phyloP scores from a whole-genome alignment of 2,888 invertebrate genomes.

The Andrena trimmerana region DNA sequence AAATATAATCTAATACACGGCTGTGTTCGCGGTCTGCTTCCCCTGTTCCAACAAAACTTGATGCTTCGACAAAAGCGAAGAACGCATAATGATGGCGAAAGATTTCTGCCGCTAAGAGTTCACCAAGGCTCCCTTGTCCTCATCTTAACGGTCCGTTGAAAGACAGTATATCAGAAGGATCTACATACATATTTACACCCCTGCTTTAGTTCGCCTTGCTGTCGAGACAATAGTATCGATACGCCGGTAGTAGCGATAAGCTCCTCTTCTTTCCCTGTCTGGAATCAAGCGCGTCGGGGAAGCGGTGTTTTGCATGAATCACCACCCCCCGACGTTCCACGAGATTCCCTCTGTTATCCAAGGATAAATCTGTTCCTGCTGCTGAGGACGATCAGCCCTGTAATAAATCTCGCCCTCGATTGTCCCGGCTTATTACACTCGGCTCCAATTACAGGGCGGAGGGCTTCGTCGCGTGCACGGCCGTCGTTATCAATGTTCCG shows the following conservation, averaged over 20 bases:
- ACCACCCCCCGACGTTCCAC: conserved; percentile 4
- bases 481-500: conserved; percentile 24
- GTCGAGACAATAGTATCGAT: too few relatives aligned
- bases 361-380: background rate
- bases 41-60: background rate
- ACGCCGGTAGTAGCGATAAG: background rate
- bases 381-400: background rate
- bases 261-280: background rate
- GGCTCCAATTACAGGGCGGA: conserved; percentile 30
- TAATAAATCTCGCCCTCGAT: conserved; percentile 24
- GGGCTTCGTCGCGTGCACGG: conserved; percentile 6
- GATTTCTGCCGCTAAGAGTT: background rate
- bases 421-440: conserved; percentile 28
- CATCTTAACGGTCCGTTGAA: background rate
- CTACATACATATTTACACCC: background rate
- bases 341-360: conserved; percentile 11
- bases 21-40: background rate
- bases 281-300: background rate
- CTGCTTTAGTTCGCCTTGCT: background rate
- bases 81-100: background rate
- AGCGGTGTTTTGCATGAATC: conserved; percentile 14
- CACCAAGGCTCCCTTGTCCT: background rate
- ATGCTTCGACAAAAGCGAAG: background rate
- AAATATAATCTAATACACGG: conserved; percentile 47
- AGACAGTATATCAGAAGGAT: conserved; percentile 15